A percentile compares a stretch with the other conserved stretches of the same genome.
Conservation (phyloP, 2,113 vertebrate genomes). For the Zingel zingel region DNA sequence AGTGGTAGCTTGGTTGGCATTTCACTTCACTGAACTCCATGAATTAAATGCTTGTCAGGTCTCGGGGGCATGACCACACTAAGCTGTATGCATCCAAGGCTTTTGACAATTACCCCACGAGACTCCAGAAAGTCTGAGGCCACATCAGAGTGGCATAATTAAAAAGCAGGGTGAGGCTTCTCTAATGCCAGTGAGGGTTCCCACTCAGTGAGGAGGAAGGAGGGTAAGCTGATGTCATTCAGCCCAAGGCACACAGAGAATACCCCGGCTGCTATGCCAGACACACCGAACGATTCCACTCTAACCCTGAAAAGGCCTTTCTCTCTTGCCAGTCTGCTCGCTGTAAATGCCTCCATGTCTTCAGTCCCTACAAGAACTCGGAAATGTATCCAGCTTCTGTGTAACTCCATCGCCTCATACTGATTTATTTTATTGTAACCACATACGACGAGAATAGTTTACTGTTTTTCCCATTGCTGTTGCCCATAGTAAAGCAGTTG, state of each 20-base stretch:
- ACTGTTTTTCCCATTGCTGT: neutral
- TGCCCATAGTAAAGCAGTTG: neutral
- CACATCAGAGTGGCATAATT: constrained; percentile 78
- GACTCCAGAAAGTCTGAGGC: constrained; percentile 86
- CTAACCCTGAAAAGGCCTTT: constrained; percentile 53
- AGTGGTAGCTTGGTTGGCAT: constrained; percentile 51
- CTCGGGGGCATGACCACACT: constrained; percentile 70
- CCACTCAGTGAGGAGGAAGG: constrained; percentile 56
- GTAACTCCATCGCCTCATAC: constrained; percentile 4
- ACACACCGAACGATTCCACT: constrained; percentile 47
- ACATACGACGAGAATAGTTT: neutral
- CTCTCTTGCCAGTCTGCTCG: constrained; percentile 42
- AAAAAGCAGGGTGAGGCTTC: constrained; percentile 81
- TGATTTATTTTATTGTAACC: neutral
- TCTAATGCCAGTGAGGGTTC: constrained; percentile 58
- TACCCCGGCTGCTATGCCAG: constrained; percentile 51
- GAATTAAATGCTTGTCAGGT: constrained; percentile 72
- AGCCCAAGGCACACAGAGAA: constrained; percentile 48
- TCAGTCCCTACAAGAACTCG: constrained; percentile 4
- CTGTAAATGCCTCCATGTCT: constrained; percentile 45
- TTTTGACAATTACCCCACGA: constrained; percentile 81
- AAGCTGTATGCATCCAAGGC: constrained; percentile 79
- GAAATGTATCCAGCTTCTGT: constrained; percentile 4
- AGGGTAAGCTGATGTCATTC: constrained; percentile 63
- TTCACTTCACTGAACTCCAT: constrained; percentile 62